These are phyloP conservation scores for Panthera uncia DNA, from an alignment of 2,113 vertebrate genomes.

Conservation along the genomic window DNA sequence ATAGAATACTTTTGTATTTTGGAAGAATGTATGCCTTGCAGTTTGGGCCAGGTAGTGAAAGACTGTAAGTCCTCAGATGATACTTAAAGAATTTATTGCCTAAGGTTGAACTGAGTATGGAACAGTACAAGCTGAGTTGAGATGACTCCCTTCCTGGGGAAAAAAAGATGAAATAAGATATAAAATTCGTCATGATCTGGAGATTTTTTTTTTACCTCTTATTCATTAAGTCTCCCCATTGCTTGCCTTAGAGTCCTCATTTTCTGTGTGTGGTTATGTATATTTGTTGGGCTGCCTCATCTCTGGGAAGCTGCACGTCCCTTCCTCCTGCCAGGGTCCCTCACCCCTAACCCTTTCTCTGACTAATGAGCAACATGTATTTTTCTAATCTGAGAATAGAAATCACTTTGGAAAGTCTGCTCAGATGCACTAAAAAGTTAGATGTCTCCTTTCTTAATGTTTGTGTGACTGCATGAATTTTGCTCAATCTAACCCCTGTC, in stretches of 20 bases:
- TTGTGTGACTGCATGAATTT: neutral
- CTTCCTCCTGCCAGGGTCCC: neutral
- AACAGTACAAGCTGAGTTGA: neutral
- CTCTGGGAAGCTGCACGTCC: neutral
- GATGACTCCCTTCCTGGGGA: neutral
- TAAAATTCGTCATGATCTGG: neutral
- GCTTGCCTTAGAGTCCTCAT: neutral
- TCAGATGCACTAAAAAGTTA: neutral
- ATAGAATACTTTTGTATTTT: neutral
- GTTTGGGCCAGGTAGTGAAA: neutral
- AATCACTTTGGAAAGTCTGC: neutral
- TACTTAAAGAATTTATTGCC: neutral
- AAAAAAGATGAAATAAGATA: neutral
- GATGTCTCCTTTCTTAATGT: neutral
- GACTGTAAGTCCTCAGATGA: neutral
- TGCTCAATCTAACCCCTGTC: neutral
- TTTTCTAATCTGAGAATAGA: neutral
- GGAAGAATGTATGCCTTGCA: neutral
- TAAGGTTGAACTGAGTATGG: neutral
- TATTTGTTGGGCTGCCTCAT: neutral
- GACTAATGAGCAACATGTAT: neutral
- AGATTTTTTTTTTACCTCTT: neutral
- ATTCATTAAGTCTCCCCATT: neutral
- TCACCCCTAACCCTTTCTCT: neutral
- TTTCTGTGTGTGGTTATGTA: neutral